Evolutionary conservation across 2,113 vertebrate species (phyloP).

Genomic region (Catagonus wagneri): DNA sequence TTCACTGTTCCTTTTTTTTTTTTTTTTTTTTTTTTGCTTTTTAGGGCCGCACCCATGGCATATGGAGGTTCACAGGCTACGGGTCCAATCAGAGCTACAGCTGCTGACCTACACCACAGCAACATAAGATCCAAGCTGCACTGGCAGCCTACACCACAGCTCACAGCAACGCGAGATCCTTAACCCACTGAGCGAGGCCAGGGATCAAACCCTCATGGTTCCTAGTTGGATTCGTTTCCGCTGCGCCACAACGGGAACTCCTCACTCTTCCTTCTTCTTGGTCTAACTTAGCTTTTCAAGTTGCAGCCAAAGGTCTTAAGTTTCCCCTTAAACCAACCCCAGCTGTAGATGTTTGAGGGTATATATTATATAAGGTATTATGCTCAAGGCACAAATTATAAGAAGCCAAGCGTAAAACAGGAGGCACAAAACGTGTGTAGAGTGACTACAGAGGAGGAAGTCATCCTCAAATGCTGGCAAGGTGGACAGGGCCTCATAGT

Average conservation of each 20-base stretch:
- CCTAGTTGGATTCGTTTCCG: too few species aligned
- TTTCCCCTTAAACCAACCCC: not conserved
- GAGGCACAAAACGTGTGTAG: not conserved
- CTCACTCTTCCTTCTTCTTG: not conserved
- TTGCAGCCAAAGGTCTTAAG: not conserved
- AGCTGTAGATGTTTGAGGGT: not conserved
- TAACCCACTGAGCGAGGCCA: too few species aligned
- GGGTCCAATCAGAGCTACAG: too few species aligned
- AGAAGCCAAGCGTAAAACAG: not conserved
- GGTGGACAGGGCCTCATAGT: not conserved
- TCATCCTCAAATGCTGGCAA: not conserved
- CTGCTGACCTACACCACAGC: too few species aligned
- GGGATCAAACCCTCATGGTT: too few species aligned
- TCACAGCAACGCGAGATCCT: too few species aligned
- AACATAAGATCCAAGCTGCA: too few species aligned
- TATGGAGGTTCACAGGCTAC: too few species aligned
- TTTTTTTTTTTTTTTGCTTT: too few species aligned
- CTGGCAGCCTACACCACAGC: too few species aligned
- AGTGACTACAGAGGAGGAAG: not conserved
- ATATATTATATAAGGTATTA: not conserved
- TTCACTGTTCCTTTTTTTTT: not conserved
- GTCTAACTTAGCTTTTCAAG: conserved; percentile 36
- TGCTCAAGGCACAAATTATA: not conserved
- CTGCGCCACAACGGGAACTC: too few species aligned
- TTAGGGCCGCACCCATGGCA: too few species aligned